Evolutionary conservation across 1,140 invertebrate genomes (phyloP), one percentile per base, ranked within the genome.

Genomic region (Drosophila guanche): DNA sequence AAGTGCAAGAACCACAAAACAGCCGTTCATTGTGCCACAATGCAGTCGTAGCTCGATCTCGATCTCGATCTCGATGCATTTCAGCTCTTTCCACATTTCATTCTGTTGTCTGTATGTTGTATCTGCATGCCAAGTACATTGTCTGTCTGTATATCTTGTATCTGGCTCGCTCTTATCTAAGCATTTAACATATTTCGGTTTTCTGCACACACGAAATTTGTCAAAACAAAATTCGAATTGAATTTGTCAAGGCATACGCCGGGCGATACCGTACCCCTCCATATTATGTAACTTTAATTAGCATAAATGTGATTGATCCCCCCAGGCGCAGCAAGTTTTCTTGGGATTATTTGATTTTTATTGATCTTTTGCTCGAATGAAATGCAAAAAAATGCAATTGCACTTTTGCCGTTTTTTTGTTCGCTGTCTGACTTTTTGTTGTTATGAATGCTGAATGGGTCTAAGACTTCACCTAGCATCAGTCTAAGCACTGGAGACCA

Each of bases 321-420:
- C 81, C 75, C 83, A 81, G 83, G 62, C 72, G 67, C 22, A 55
- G 76, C 78, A 86, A 80, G 69, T 86, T 85, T 85, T 85, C 72
- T 77, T 77, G 41, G 81, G 78, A 85, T 85, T 86, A 85, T 85
- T 85, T 86, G 81, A 85, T 85, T 85, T 85, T 86, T 85, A 85
- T 85, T 85, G 81, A 85, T 68, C 25, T 67, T 68, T 68, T 67
- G 16, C 0, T 20, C 63, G 60, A 83, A 81, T 81, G 78, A 78
- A 81, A 81, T 85, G 81, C 83, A 85, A 85, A 85, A 81, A 86
- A 85, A 85, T 85, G 57, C 81, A 85, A 77, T 77, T 85, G 81
- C 65, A 88, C 74, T 75, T 73, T 80, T 83, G 52, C 48, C 66
- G 55, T 84, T 76, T 71, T 52, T 37, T 27, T 43, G 47, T 58